These are phyloP conservation scores for Macrobrachium rosenbergii DNA, from an alignment of 1,140 invertebrate genomes.

Conservation along the genomic window DNA sequence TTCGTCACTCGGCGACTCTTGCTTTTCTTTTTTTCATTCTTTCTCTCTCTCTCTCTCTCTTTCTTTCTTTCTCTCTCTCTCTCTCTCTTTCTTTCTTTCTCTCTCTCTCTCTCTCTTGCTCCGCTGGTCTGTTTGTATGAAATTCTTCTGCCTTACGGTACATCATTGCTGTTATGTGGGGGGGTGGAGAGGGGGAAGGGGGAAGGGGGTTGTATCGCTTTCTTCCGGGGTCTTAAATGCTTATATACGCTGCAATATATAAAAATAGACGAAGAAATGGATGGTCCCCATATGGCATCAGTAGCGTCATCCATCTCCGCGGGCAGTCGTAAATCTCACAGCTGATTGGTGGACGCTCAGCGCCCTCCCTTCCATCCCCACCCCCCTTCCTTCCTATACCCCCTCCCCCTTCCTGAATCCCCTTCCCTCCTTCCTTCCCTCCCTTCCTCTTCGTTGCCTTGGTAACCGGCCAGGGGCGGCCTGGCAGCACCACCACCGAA, in stretches of 20 bases:
- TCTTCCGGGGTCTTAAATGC: conserved; percentile 53
- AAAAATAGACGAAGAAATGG: conserved; percentile 59
- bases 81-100: neutral
- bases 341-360: conserved; percentile 64
- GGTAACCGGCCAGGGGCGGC: conserved; percentile 53
- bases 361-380: conserved; percentile 41
- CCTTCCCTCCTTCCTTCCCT: neutral
- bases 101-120: neutral
- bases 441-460: conserved; percentile 43
- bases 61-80: too few relatives aligned
- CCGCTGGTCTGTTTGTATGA: neutral
- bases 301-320: conserved; percentile 61
- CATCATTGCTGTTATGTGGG: neutral
- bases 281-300: conserved; percentile 62
- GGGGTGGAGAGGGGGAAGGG: too few relatives aligned
- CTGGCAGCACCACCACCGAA: conserved; percentile 46
- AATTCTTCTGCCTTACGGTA: conserved; percentile 2
- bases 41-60: neutral
- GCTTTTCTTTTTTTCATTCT: neutral
- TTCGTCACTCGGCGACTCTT: neutral
- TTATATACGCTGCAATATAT: conserved; percentile 24
- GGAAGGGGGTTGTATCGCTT: conserved; percentile 4
- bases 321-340: conserved; percentile 63
- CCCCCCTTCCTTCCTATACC: neutral
- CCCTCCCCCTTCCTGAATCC: neutral